Evolutionary conservation across 2,113 vertebrate genomes (phyloP).

Genomic region (pig (Sus scrofa)): DNA sequence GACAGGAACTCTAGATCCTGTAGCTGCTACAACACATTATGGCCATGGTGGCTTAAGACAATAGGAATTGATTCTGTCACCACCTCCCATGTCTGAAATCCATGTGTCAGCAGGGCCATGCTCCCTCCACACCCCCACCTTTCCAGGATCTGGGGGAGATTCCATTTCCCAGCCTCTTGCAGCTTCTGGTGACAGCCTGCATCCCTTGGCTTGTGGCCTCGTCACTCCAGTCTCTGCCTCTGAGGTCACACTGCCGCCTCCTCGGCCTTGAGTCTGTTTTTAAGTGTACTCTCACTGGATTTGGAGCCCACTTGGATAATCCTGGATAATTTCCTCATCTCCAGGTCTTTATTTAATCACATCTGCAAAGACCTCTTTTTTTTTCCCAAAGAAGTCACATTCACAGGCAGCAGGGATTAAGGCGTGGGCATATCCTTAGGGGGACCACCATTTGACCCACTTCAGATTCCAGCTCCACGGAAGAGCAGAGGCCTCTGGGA

Average conservation of each 20-base stretch:
- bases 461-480: background rate
- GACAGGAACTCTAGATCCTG: background rate
- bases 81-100: background rate
- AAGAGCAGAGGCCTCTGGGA: background rate
- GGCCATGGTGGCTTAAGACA: background rate
- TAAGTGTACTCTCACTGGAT: background rate
- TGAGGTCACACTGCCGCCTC: background rate
- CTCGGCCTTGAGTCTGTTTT: background rate
- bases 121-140: background rate
- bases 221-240: background rate
- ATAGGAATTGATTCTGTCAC: background rate
- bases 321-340: background rate
- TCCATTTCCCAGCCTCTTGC: background rate
- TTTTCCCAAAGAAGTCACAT: background rate
- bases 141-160: background rate
- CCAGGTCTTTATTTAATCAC: background rate
- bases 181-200: background rate
- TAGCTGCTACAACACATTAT: background rate
- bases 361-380: background rate
- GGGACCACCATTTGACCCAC: background rate
- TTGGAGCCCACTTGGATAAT: background rate
- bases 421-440: background rate
- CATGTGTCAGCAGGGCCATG: accelerated
- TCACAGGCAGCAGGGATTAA: background rate
- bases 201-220: background rate